phyloP scores from a whole-genome alignment of 2,797 vertebrate species.

The Pantherophis alleghaniensis region DNA sequence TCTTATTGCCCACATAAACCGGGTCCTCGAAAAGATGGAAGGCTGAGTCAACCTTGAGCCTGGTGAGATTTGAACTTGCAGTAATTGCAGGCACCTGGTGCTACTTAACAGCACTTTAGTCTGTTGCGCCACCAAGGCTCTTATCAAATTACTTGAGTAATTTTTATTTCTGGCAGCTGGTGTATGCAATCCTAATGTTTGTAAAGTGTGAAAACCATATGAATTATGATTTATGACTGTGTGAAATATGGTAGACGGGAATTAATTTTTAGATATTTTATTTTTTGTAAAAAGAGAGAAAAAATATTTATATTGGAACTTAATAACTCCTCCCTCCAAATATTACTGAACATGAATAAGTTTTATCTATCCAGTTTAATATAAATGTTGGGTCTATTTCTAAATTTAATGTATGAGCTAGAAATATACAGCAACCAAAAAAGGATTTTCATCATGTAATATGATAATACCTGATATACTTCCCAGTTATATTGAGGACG shows the following conservation, averaged over 20 bases:
- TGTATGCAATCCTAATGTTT: not conserved
- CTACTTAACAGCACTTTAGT: no score
- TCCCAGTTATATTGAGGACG: not conserved
- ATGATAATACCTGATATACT: not conserved
- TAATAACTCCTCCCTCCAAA: not conserved
- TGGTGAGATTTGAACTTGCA: no score
- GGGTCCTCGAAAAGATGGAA: no score
- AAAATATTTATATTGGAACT: not conserved
- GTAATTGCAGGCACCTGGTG: no score
- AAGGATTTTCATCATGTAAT: not conserved
- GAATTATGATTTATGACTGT: not conserved
- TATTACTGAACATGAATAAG: not conserved
- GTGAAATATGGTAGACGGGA: not conserved
- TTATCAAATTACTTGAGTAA: not conserved
- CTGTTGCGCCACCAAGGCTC: no score
- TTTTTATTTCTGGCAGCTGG: not conserved
- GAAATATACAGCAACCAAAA: conserved; percentile 2
- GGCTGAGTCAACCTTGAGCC: no score
- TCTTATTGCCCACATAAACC: no score
- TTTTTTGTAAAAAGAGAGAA: not conserved
- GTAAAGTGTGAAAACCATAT: not conserved
- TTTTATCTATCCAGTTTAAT: not conserved
- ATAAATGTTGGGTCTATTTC: conserved; percentile 1
- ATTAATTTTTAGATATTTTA: not conserved
- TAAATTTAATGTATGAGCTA: not conserved